Conservation (phyloP, 2,113 vertebrate species). For the Zingel zingel region DNA sequence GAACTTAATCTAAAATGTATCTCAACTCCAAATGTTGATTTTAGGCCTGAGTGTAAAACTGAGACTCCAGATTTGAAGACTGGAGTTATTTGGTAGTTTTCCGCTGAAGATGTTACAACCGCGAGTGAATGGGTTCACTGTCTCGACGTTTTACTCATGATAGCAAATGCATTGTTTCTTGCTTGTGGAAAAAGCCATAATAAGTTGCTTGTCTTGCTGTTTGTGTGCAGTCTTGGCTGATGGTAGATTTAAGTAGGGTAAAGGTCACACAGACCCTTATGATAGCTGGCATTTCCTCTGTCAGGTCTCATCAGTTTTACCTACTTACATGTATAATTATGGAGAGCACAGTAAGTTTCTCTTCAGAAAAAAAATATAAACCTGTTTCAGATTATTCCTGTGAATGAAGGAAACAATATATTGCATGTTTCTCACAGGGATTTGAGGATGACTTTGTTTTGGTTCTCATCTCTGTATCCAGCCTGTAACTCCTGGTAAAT, state of each 20-base stretch:
- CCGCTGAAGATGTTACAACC: slow-evolving; percentile 59
- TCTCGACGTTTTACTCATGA: slow-evolving; percentile 46
- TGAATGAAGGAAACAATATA: background rate
- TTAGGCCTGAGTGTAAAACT: slow-evolving; percentile 10
- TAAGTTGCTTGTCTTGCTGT: slow-evolving; percentile 72
- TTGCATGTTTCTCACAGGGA: background rate
- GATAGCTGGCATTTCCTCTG: slow-evolving; percentile 45
- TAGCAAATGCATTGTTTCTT: slow-evolving; percentile 73
- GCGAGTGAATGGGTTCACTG: slow-evolving; percentile 65
- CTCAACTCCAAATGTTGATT: background rate
- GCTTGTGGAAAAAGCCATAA: slow-evolving; percentile 53
- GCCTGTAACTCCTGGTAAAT: background rate
- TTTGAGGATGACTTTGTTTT: slow-evolving; percentile 8
- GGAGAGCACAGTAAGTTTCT: background rate
- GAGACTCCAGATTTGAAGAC: slow-evolving; percentile 4
- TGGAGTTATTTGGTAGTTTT: slow-evolving; percentile 43
- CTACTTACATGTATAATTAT: slow-evolving; percentile 6
- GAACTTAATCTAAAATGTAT: background rate
- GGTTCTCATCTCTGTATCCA: background rate
- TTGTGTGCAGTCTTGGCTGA: slow-evolving; percentile 55
- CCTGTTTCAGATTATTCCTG: background rate
- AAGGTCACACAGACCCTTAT: slow-evolving; percentile 67
- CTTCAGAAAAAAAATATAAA: background rate
- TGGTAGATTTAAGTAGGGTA: slow-evolving; percentile 66
- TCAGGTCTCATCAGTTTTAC: slow-evolving; percentile 23